Evolutionary conservation across 1,140 invertebrate genomes (phyloP).

Genomic region (Drosophila albomicans): DNA sequence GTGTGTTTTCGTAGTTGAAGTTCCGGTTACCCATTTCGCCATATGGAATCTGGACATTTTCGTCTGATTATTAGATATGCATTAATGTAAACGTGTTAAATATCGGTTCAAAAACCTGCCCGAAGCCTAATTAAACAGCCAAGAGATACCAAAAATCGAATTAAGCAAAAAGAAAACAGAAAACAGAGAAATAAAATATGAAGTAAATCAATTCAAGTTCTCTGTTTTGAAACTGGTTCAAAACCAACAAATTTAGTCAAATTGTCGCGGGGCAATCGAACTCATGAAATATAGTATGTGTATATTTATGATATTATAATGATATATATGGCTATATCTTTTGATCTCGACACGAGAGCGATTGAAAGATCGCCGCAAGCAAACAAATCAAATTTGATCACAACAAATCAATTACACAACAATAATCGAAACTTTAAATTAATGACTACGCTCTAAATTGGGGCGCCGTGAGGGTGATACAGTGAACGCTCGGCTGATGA

Average conservation of each 20-base stretch:
- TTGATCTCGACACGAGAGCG: not conserved
- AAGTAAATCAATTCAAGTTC: constrained; percentile 8
- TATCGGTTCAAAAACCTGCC: constrained; percentile 9
- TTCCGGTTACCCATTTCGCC: constrained; percentile 14
- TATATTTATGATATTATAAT: constrained; percentile 13
- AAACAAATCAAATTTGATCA: not conserved
- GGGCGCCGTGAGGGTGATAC: not conserved
- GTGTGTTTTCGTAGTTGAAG: not conserved
- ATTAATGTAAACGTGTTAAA: constrained; percentile 4
- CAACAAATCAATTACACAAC: constrained; percentile 1
- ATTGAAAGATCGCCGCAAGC: constrained; percentile 1
- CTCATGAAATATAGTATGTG: constrained; percentile 8
- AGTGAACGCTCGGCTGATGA: not conserved
- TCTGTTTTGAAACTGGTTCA: constrained; percentile 16
- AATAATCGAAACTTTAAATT: not conserved
- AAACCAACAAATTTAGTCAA: not conserved
- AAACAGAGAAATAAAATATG: too few relatives aligned
- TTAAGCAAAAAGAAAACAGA: too few relatives aligned
- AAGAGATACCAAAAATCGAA: not conserved
- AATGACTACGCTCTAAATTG: not conserved
- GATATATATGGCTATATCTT: constrained; percentile 5
- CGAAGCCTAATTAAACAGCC: constrained; percentile 2
- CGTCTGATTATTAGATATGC: constrained; percentile 7
- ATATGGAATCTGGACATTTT: constrained; percentile 2
- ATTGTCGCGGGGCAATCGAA: constrained; percentile 24